A percentile compares a stretch with the other conserved stretches of the same genome.
These are phyloP conservation scores for Eulemur macaco DNA, from an alignment of 2,113 vertebrate species.

Conservation along the genomic window DNA sequence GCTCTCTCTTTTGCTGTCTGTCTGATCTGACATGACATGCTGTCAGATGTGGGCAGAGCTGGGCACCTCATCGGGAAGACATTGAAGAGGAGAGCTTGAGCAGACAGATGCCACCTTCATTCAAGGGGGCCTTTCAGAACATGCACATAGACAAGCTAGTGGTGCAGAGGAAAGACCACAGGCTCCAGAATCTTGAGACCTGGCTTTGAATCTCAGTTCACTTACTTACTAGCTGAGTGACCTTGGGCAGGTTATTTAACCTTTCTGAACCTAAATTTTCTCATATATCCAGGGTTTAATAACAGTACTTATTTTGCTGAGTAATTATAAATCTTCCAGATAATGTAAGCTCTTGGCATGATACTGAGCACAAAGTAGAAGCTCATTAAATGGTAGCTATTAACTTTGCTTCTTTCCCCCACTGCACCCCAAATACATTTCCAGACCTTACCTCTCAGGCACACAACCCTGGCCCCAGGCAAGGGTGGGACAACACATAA, in stretches of 20 bases:
- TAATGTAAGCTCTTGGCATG: background rate
- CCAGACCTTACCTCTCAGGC: background rate
- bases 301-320: background rate
- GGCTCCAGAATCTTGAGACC: background rate
- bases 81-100: background rate
- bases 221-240: background rate
- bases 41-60: constrained; percentile 13
- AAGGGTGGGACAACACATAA: background rate
- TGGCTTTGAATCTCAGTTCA: background rate
- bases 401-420: background rate
- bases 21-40: constrained; percentile 54
- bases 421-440: background rate
- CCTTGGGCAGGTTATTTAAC: background rate
- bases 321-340: background rate
- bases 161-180: background rate
- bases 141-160: background rate
- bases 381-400: background rate
- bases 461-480: background rate
- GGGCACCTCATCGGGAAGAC: background rate
- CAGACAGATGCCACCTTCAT: background rate
- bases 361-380: background rate
- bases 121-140: constrained; percentile 5
- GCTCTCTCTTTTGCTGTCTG: background rate
- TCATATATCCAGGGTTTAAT: background rate
- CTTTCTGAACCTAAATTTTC: background rate